Evolutionary conservation across 2,888 invertebrate species (phyloP).

Genomic region (Cephus nigrinus): DNA sequence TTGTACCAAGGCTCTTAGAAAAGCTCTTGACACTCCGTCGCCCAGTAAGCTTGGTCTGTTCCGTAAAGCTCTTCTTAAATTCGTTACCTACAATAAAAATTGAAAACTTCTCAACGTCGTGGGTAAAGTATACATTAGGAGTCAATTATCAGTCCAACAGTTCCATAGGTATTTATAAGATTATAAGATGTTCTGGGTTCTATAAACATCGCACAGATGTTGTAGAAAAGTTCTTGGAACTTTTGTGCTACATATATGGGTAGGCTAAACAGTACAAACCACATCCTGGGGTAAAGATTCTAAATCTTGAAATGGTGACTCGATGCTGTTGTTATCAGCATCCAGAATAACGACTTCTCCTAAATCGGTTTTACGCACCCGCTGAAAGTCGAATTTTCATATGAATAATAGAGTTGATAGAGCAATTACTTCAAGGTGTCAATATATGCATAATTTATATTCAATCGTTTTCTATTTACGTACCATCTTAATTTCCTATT

Average conservation of each 20-base stretch:
- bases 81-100: constrained; percentile 72
- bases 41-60: constrained; percentile 83
- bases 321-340: constrained; percentile 89
- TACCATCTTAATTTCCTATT: background rate
- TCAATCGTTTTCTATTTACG: background rate
- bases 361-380: constrained; percentile 82
- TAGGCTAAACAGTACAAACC: constrained; percentile 68
- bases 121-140: constrained; percentile 12
- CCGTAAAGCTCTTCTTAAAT: constrained; percentile 81
- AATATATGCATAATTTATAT: background rate
- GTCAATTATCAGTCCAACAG: background rate
- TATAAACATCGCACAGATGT: background rate
- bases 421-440: constrained; percentile 6
- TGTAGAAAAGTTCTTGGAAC: background rate
- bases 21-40: constrained; percentile 93
- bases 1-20: constrained; percentile 90
- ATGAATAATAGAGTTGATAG: constrained; percentile 3
- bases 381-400: constrained; percentile 68
- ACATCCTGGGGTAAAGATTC: constrained; percentile 91
- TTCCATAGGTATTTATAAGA: background rate
- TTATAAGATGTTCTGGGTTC: background rate
- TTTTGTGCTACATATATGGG: background rate
- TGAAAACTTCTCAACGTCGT: background rate
- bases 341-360: constrained; percentile 95
- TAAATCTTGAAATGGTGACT: constrained; percentile 90